Evolutionary conservation across 1,140 invertebrate genomes (phyloP), one percentile per base, ranked within the genome.

Genomic region (Manduca sexta): DNA sequence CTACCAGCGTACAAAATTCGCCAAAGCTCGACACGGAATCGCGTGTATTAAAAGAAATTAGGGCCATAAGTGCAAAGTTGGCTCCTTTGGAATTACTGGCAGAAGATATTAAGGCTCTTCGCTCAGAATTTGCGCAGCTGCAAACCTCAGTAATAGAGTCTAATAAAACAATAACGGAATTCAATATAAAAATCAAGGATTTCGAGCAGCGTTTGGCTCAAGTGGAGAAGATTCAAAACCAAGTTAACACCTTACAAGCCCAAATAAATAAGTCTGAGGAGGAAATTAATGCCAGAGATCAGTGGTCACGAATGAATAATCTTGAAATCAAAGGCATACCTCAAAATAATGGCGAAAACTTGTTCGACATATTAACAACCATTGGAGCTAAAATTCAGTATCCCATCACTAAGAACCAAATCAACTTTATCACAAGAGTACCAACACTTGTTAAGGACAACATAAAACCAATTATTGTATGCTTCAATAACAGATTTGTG

Each of bases 251-350:
- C 3, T 11, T 49, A n/a, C 2, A 42, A 7, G 5, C 26, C 21
- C 29, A 21, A 14, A 14, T 47, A 17, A 12, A 26, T 1, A 37
- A 33, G 16, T 17, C 49, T 1, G 15, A 54, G 8, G 3, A n/a
- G n/a, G 30, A 35, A 11, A 13, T 29, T 5, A 12, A 40, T 2
- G 30, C 31, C 4, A 35, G n/a, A 10, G 47, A 55, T 1, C 52
- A 55, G 41, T 55, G 52, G 52, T 14, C 35, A 10, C 16, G 52
- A 26, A 11, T 35, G 14, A 55, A 46, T 15, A 55, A 55, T 45
- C 16, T 55, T 0, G 52, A 55, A 17, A 49, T 55, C n/a, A 49
- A 48, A 42, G 52, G 52, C 1, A 16, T 55, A 2, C 41, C 46
- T 1, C 26, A 14, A 14, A 31, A 3, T 2, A 45, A 34, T 10